Conservation (phyloP, 1,140 invertebrate genomes). For the Drosophila serrata region DNA sequence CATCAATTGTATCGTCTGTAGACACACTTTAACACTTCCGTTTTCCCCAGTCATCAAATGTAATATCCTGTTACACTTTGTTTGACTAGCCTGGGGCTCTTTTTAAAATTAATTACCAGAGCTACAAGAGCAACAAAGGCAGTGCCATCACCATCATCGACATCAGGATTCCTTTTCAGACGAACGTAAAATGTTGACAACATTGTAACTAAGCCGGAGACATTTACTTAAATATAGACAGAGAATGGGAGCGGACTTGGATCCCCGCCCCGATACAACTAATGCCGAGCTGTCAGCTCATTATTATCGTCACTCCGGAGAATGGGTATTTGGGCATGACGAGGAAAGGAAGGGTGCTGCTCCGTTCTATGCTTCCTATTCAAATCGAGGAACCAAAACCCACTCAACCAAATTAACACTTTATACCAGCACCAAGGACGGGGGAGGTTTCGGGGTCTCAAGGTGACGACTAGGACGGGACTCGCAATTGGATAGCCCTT, state of each 20-base stretch:
- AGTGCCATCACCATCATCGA: conserved; percentile 22
- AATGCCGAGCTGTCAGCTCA: conserved; percentile 82
- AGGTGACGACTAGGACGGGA: conserved; percentile 12
- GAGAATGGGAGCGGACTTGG: conserved; percentile 1
- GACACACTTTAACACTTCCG: conserved; percentile 81
- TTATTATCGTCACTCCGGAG: conserved; percentile 75
- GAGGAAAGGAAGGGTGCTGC: background rate
- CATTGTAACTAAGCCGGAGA: conserved; percentile 79
- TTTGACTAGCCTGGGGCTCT: conserved; percentile 77
- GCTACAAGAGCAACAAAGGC: conserved; percentile 56
- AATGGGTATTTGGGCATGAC: conserved; percentile 10
- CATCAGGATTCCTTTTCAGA: conserved; percentile 44
- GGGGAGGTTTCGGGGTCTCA: conserved; percentile 9
- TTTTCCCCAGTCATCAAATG: conserved; percentile 76
- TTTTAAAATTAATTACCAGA: conserved; percentile 83
- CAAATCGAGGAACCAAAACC: conserved; percentile 78
- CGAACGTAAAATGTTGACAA: conserved; percentile 79
- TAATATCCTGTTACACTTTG: conserved; percentile 83
- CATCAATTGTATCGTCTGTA: conserved; percentile 66
- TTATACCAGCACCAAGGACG: conserved; percentile 37
- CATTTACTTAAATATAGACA: conserved; percentile 73
- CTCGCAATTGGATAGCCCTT: conserved; percentile 34
- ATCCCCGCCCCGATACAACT: conserved; percentile 68
- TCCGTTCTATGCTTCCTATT: conserved; percentile 54
- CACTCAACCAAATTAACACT: conserved; percentile 83